Conservation (phyloP, 2,113 vertebrate species). For the Odontophorus gujanensis region DNA sequence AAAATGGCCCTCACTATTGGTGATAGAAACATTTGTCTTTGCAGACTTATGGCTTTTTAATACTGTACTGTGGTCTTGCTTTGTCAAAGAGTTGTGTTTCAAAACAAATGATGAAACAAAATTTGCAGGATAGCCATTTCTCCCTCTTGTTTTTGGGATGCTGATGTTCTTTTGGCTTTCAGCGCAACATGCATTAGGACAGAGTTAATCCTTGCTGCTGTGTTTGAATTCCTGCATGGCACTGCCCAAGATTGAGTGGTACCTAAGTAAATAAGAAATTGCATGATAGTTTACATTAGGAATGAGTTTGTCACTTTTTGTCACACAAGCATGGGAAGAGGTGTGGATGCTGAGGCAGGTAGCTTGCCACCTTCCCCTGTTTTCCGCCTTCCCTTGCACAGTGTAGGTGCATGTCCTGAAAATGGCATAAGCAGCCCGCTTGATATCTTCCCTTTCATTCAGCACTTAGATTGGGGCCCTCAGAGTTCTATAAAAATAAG, state of each 20-base stretch:
- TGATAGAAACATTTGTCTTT: background rate
- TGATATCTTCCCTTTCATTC: background rate
- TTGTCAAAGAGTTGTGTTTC: no score
- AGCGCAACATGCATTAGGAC: background rate
- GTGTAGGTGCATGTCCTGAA: accelerated
- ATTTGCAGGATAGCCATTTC: background rate
- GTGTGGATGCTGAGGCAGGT: background rate
- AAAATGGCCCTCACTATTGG: background rate
- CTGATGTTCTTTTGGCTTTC: background rate
- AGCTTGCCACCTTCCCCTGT: background rate
- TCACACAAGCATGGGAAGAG: background rate
- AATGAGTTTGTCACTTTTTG: background rate
- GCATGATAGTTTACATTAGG: background rate
- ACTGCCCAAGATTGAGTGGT: background rate
- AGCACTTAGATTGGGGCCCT: background rate
- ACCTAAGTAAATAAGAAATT: background rate
- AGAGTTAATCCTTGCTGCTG: background rate
- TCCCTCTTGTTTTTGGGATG: background rate
- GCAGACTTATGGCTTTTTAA: background rate
- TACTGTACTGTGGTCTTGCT: background rate
- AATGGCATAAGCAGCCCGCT: background rate
- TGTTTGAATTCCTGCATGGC: background rate
- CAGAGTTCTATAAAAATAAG: conserved; percentile 1
- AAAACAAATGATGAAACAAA: background rate
- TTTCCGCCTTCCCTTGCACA: background rate